Conservation (phyloP, 2,888 invertebrate species). For the Sphinx pinastri region DNA sequence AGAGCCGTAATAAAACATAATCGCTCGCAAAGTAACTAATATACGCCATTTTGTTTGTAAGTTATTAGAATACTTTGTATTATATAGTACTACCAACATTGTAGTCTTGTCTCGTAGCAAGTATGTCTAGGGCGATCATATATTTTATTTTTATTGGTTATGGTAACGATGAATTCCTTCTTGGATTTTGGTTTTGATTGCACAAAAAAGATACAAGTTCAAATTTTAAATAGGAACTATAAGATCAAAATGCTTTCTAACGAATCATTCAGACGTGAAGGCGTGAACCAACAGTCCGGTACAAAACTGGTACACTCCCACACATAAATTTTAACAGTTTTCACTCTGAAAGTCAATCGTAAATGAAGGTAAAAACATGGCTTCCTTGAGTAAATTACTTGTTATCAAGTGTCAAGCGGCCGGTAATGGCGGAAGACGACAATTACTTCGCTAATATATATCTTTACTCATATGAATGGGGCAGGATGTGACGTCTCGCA, state of each 20-base stretch:
- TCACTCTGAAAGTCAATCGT: neutral
- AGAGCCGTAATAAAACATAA: slow-evolving; percentile 13
- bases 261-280: too few species aligned
- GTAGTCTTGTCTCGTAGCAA: too few species aligned
- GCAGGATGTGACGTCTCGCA: slow-evolving; percentile 14
- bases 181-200: too few species aligned
- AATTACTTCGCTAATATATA: slow-evolving; percentile 23
- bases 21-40: neutral
- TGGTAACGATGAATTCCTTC: neutral
- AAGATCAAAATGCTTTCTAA: too few species aligned
- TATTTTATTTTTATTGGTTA: too few species aligned
- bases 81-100: too few species aligned
- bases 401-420: slow-evolving; percentile 22
- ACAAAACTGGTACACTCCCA: too few species aligned
- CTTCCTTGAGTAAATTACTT: slow-evolving; percentile 21
- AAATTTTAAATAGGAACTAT: too few species aligned
- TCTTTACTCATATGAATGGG: slow-evolving; percentile 16
- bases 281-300: too few species aligned
- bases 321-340: neutral
- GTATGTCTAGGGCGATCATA: too few species aligned
- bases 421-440: slow-evolving; percentile 21
- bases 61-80: neutral
- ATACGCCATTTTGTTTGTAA: slow-evolving; percentile 5
- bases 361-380: neutral
- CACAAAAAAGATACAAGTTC: too few species aligned